Percentiles rank a stretch among this genome's conserved stretches.
These are phyloP conservation scores for Ophion ventricosus DNA, from an alignment of 2,888 invertebrate species.

Conservation along the genomic window DNA sequence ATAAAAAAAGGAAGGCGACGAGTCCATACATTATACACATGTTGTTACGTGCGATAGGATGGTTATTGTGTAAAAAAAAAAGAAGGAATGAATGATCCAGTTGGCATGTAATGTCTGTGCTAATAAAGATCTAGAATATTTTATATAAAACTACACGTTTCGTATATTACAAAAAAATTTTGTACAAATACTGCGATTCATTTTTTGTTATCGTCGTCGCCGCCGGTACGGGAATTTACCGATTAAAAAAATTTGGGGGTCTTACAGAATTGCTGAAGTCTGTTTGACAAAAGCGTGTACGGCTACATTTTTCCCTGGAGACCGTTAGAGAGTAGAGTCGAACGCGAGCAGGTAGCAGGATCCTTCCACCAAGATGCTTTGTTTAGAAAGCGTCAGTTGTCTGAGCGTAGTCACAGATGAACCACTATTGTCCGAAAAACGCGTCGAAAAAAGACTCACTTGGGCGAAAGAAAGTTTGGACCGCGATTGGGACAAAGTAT, in stretches of 20 bases:
- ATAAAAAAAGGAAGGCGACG: conserved; percentile 26
- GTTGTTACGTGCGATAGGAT: conserved; percentile 74
- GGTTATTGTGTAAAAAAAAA: conserved; percentile 73
- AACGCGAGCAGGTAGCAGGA: no score
- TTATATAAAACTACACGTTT: conserved; percentile 73
- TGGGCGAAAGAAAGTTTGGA: no score
- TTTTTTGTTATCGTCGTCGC: no score
- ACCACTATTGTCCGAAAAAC: no score
- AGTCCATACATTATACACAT: conserved; percentile 61
- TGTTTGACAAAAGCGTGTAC: no score
- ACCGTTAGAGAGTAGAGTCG: no score
- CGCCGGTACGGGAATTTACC: not conserved
- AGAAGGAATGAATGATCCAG: conserved; percentile 66
- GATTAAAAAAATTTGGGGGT: not conserved
- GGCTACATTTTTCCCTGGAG: no score
- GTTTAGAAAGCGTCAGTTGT: no score
- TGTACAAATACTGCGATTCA: conserved; percentile 38
- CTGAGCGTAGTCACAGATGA: no score
- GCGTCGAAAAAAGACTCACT: no score
- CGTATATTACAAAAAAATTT: conserved; percentile 26
- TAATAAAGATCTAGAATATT: conserved; percentile 81
- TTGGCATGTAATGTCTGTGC: conserved; percentile 80
- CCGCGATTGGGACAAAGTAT: no score
- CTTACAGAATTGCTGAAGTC: not conserved
- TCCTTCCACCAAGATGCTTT: no score